phyloP scores from a whole-genome alignment of 2,797 vertebrate genomes.

The Cryptoprocta ferox region DNA sequence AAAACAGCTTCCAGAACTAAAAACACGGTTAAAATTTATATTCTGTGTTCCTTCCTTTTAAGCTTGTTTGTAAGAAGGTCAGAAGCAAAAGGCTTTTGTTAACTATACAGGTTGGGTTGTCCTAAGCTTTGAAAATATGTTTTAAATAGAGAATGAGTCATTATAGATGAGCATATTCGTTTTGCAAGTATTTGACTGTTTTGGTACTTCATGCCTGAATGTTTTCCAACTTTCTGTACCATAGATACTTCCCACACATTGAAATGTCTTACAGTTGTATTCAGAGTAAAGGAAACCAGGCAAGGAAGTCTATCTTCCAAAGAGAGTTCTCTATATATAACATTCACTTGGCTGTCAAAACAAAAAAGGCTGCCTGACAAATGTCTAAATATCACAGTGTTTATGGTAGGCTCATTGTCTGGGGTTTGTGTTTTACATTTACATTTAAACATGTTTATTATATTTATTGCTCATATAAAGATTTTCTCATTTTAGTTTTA shows the following conservation, averaged over 20 bases:
- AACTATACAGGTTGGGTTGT: constrained; percentile 26
- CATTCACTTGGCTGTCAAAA: constrained; percentile 76
- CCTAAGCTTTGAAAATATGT: constrained; percentile 41
- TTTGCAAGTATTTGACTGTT: constrained; percentile 73
- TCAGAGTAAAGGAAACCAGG: constrained; percentile 67
- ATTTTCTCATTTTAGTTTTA: constrained; percentile 74
- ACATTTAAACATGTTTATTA: constrained; percentile 77
- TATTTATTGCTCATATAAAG: constrained; percentile 70
- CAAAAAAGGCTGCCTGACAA: constrained; percentile 76
- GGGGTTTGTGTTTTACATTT: constrained; percentile 71
- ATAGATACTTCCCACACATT: constrained; percentile 66
- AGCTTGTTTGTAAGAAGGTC: constrained; percentile 30
- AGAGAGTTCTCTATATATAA: constrained; percentile 71
- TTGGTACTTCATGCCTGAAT: constrained; percentile 71
- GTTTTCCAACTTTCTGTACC: constrained; percentile 73
- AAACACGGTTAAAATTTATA: constrained; percentile 26
- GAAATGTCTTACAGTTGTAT: constrained; percentile 72
- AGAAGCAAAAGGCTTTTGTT: constrained; percentile 52
- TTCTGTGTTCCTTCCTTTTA: background rate
- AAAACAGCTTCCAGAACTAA: background rate
- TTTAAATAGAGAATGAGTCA: constrained; percentile 69
- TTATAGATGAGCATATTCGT: constrained; percentile 56
- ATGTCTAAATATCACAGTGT: constrained; percentile 76
- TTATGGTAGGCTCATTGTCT: constrained; percentile 73
- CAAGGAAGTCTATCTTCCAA: constrained; percentile 57